Base-by-base conservation (phyloP, 2,113 vertebrate species). In the Triplophysa tibetana region DNA sequence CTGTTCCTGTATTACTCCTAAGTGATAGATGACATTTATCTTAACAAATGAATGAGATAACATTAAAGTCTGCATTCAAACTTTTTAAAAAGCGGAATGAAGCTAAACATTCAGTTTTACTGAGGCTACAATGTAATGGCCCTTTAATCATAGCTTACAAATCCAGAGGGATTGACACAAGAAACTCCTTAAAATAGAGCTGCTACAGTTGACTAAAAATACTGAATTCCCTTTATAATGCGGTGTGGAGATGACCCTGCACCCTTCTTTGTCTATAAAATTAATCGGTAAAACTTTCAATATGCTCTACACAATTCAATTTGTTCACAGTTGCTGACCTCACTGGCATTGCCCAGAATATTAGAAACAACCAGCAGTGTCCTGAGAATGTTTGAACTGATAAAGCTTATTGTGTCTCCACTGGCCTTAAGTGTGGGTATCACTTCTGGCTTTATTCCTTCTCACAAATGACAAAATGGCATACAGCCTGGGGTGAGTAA, bases 151-250 rank as follows among this genome's bases (percentile, higher is more conserved):
- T 19, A 48, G 72, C 19, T 62, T 75, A 63, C 58, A 63, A 48
- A 63, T 62, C 1, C 21, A 43, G 29, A 41, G 14, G 58, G 48
- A 74, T 58, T 48, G 72, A 63, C 58, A 72, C 24, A n/a, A 58
- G 58, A 74, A 60, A 75, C 41, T 62, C 14, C 58, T 75, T 61
- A 63, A 75, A 75, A 75, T 75, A 75, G 21, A 75, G 38, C 14
- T 8, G 38, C 23, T 75, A 19, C 58, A 48, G 58, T 26, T 43
- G 41, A 75, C 58, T 62, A 62, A 75, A 75, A 63, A 24, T 63
- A 56, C 41, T 19, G 16, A 29, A 75, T 62, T 33, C 16, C 23
- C 41, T 5, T 23, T 60, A 26, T 75, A 75, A 63, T 63, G 72
- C 41, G 58, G 58, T 62, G 41, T 48, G 58, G 72, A 48, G 23